Evolutionary conservation across 2,113 vertebrate genomes (phyloP).

Genomic region (Paraplagusia blochii): DNA sequence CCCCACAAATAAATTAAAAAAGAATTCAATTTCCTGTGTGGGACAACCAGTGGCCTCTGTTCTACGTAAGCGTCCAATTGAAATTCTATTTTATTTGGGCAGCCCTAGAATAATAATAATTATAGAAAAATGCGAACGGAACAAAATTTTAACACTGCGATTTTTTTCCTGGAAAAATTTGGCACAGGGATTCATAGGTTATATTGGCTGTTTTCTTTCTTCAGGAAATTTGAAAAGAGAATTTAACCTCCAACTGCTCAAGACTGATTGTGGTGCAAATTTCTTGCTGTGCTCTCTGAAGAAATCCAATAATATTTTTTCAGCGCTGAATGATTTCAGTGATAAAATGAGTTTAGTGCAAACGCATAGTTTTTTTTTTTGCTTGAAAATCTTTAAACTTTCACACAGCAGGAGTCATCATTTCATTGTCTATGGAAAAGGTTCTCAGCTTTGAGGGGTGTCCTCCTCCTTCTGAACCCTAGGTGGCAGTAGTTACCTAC

Average conservation of each 20-base stretch:
- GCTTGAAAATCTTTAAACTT: slow-evolving; percentile 35
- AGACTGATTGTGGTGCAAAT: slow-evolving; percentile 46
- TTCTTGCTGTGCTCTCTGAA: slow-evolving; percentile 44
- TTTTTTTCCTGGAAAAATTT: slow-evolving; percentile 20
- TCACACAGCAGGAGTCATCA: slow-evolving; percentile 45
- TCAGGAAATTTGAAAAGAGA: slow-evolving; percentile 33
- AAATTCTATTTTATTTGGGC: slow-evolving; percentile 29
- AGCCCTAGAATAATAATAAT: background rate
- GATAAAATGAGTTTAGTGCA: too few species aligned
- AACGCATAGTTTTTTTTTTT: too few species aligned
- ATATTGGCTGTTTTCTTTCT: slow-evolving; percentile 37
- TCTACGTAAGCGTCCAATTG: slow-evolving; percentile 9
- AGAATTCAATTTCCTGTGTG: slow-evolving; percentile 18
- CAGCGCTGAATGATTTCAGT: too few species aligned
- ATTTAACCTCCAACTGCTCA: slow-evolving; percentile 27
- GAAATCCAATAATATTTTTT: slow-evolving; percentile 5
- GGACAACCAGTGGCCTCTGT: slow-evolving; percentile 26
- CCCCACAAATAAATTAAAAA: slow-evolving; percentile 14
- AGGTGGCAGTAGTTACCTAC: slow-evolving; percentile 79
- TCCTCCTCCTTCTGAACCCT: slow-evolving; percentile 48
- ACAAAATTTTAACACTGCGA: slow-evolving; percentile 23
- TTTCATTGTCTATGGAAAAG: slow-evolving; percentile 40
- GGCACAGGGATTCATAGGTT: slow-evolving; percentile 35
- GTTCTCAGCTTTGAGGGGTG: slow-evolving; percentile 22
- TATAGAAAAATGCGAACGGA: too few species aligned